Evolutionary conservation across 2,113 vertebrate genomes (phyloP).

Genomic region (Rattus norvegicus): DNA sequence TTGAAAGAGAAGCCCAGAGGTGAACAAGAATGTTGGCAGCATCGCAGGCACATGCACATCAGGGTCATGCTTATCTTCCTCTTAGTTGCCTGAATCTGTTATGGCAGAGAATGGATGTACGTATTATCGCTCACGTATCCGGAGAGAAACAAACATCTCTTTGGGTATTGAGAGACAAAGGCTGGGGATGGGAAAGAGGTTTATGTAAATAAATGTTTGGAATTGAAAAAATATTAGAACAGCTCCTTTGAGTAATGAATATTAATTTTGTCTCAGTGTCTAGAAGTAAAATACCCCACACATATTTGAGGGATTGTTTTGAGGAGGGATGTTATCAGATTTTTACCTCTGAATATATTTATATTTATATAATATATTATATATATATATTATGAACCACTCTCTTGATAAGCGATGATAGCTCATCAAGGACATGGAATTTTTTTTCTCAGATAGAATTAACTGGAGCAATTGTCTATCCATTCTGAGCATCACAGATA

Average conservation of each 20-base stretch:
- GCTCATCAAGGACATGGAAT: neutral
- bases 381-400: neutral
- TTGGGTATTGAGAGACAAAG: neutral
- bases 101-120: no score
- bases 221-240: neutral
- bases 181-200: neutral
- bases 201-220: neutral
- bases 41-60: neutral
- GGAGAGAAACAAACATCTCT: neutral
- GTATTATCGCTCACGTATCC: neutral
- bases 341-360: neutral
- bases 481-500: neutral
- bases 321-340: conserved; percentile 21
- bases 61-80: neutral
- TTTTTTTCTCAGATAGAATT: conserved; percentile 10
- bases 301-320: conserved; percentile 15
- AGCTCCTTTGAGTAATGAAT: neutral
- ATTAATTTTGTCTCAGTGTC: neutral
- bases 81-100: rapidly evolving
- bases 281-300: neutral
- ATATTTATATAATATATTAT: no score
- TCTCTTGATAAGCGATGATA: conserved; percentile 19
- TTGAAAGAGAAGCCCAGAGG: no score
- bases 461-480: neutral
- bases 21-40: neutral